phyloP scores from a whole-genome alignment of 2,113 vertebrate genomes.

The Coryphaenoides rupestris region DNA sequence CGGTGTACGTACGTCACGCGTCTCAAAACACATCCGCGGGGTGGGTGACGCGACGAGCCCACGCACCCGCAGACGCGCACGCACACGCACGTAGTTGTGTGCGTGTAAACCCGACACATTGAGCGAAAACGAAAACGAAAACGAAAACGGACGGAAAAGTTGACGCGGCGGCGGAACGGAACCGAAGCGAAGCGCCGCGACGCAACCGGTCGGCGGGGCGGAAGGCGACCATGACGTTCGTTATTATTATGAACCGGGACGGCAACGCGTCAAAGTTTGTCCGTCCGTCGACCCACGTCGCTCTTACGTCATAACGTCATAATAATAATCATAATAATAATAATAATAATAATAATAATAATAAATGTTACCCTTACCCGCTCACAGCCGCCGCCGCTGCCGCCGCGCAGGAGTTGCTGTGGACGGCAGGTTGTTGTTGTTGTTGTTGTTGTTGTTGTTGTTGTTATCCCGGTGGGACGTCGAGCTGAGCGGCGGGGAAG shows the following conservation, averaged over 20 bases:
- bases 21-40: slow-evolving; percentile 57
- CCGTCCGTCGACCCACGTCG: slow-evolving; percentile 39
- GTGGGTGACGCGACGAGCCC: slow-evolving; percentile 23
- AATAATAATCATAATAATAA: slow-evolving; percentile 15
- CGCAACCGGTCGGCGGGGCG: too few relatives aligned
- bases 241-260: too few relatives aligned
- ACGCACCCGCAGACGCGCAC: neutral
- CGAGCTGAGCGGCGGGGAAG: slow-evolving; percentile 31
- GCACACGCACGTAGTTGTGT: slow-evolving; percentile 2
- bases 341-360: slow-evolving; percentile 21
- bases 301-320: neutral
- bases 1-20: slow-evolving; percentile 60
- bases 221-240: neutral
- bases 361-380: slow-evolving; percentile 38
- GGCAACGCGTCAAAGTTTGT: slow-evolving; percentile 62
- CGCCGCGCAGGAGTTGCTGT: too few relatives aligned
- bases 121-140: slow-evolving; percentile 10
- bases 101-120: slow-evolving; percentile 45
- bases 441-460: too few relatives aligned
- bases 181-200: neutral
- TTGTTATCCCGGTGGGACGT: neutral
- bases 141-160: neutral
- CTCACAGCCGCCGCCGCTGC: neutral
- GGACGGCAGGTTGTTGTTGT: too few relatives aligned
- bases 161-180: neutral